Evolutionary conservation across 2,888 invertebrate species (phyloP), one percentile per base, ranked within the genome.

Genomic region (Sialis fuliginosa): DNA sequence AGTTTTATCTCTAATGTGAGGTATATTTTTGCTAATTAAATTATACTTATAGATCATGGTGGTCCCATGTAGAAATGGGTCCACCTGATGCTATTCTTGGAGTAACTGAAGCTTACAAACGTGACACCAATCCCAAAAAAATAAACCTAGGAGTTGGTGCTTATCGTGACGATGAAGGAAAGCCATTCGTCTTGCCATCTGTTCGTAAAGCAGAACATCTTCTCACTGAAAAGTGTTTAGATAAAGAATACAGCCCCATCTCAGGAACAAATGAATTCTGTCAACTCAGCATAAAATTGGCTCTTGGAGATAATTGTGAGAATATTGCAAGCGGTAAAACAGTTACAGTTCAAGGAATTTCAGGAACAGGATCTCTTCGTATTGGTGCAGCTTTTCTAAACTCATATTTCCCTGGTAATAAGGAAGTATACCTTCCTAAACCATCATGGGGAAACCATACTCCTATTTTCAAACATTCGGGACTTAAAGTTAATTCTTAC

Each of bases 361-460:
- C 96, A 52, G 98, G 98, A 46, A 99, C 98, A 9, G 98, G 98
- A 10, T 87, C 97, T 1, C 70, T 99, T n/a, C 77, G 91, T 49
- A 75, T 97, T 44, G 98, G 96, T 32, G 82, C 85, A 39, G 86
- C 83, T 51, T 97, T 93, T 65, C 67, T 96, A 50, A 79, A 77
- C 47, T 79, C 77, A 53, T 90, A 84, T 66, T 87, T 84, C 66
- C 75, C 75, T 6, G 81, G 83, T 34, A 73, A 70, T 54, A 92
- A 92, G 67, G 82, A 81, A 50, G 68, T 90, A 44, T 96, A 90
- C 69, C 58, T 97, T 54, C 96, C 98, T 5, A 70, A 75, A 2
- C 98, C 98, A 5, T 83, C 97, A 0, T 99, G 98, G 98, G 97
- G 97, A 46, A 99, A 99, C 66, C 98, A 99, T 63, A 82, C 79